Evolutionary conservation across 2,797 vertebrate genomes (phyloP), one percentile per base, ranked within the genome.

Genomic region (Lerista edwardsae): DNA sequence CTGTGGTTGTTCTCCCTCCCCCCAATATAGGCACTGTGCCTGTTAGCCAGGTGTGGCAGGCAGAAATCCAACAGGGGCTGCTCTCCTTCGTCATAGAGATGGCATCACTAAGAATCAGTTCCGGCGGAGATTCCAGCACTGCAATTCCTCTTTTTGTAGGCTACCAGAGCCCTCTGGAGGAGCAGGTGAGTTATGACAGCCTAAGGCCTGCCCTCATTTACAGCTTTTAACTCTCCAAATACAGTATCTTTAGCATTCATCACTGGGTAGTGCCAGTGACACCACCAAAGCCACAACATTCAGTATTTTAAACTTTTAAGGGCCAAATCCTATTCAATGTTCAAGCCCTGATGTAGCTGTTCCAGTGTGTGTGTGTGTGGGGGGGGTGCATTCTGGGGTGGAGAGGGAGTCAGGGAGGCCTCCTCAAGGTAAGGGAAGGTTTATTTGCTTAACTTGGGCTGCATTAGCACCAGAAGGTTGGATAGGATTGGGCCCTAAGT

Each of bases 151-250:
- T 5, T 11, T 29, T 27, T 19, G 27, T 25, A 6, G 17, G 12
- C 51, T 34, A 71, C 39, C 27, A 34, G 12, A 75, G 78, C 71
- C 78, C 84, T 59, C 84, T 85, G 51, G 84, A 68, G 82, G 74
- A 2, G 1, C 10, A 41, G 11, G 19, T 2, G 31, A 41, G 29
- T 39, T 31, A 84, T 41, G 31, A 36, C 72, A 68, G 10, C n/a
- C 31, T 2, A 47, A 19, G 36, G 15, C 36, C 3, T 7, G 23
- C 14, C 17, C 61, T 27, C 34, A 25, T 59, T 36, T 39, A 9
- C 75, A 8, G 10, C 10, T 14, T 14, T 25, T n/a, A 8, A 23
- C 17, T 27, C 2, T 25, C 14, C 34, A n/a, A n/a, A n/a, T n/a
- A n/a, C n/a, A 65, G 59, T 11, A 44, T 14, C 57, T 73, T 61